These are phyloP conservation scores for Drosophila phalerata DNA, from an alignment of 2,888 invertebrate species.

Conservation along the genomic window DNA sequence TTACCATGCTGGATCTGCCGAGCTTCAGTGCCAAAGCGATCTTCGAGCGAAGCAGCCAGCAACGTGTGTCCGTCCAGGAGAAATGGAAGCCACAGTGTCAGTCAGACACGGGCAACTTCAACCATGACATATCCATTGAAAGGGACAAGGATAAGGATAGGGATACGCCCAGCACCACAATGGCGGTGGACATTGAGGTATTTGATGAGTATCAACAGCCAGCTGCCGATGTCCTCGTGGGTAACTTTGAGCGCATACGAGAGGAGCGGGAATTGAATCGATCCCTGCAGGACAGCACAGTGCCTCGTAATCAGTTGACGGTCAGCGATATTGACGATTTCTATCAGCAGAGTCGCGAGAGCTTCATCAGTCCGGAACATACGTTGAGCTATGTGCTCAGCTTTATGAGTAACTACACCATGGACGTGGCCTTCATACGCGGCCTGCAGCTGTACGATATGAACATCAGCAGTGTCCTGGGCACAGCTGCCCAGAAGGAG, in stretches of 20 bases:
- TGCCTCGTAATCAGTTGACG: conserved; percentile 67
- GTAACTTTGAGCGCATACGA: conserved; percentile 80
- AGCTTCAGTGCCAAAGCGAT: conserved; percentile 83
- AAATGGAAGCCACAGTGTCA: conserved; percentile 60
- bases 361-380: conserved; percentile 59
- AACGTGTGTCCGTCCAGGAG: conserved; percentile 60
- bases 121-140: neutral
- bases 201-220: conserved; percentile 81
- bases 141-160: conserved; percentile 1
- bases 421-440: conserved; percentile 77
- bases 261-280: conserved; percentile 64
- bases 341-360: conserved; percentile 60
- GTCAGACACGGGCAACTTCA: conserved; percentile 2
- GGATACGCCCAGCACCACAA: conserved; percentile 21
- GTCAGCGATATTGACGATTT: conserved; percentile 78
- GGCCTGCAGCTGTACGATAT: conserved; percentile 74
- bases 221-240: conserved; percentile 74
- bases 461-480: conserved; percentile 62
- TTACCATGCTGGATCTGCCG: conserved; percentile 84
- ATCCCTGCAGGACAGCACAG: conserved; percentile 12
- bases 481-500: conserved; percentile 71
- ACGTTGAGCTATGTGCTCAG: conserved; percentile 59
- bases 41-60: conserved; percentile 78
- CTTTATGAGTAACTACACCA: conserved; percentile 79
- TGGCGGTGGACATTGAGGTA: conserved; percentile 83